phyloP scores from a whole-genome alignment of 2,888 invertebrate species.

The Lasioglossum vierecki region DNA sequence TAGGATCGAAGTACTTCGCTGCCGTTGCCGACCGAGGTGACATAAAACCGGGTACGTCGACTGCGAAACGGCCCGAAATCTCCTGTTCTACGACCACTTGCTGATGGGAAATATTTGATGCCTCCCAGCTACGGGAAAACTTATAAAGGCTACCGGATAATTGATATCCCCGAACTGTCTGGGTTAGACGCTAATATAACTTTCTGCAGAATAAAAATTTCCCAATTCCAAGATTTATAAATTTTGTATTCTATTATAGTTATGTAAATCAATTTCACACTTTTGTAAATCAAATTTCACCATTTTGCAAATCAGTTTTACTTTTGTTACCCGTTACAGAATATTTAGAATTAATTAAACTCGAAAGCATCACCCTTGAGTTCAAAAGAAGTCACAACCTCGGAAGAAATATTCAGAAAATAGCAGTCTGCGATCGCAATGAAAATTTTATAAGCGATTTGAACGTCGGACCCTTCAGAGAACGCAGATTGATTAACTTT shows the following conservation, averaged over 20 bases:
- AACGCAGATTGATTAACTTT: background rate
- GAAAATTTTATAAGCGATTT: background rate
- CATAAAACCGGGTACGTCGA: background rate
- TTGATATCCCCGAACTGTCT: background rate
- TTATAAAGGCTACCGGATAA: background rate
- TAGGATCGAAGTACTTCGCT: constrained; percentile 1
- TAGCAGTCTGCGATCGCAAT: background rate
- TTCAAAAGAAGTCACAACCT: too few relatives aligned
- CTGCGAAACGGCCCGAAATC: constrained; percentile 46
- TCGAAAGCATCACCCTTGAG: too few relatives aligned
- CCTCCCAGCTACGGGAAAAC: background rate
- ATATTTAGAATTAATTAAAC: too few relatives aligned
- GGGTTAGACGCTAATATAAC: background rate
- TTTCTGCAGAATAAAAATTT: background rate
- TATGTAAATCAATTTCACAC: too few relatives aligned
- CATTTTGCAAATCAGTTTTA: too few relatives aligned
- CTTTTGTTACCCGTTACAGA: too few relatives aligned
- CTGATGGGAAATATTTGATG: constrained; percentile 1
- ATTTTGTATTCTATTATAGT: too few relatives aligned
- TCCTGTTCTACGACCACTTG: constrained; percentile 29
- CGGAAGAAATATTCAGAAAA: background rate
- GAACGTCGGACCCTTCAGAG: background rate
- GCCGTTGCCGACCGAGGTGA: constrained; percentile 1
- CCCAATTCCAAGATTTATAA: too few relatives aligned
- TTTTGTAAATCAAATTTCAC: too few relatives aligned